These are phyloP conservation scores for Steatocranus sp. DNA, from an alignment of 2,797 vertebrate species.

Conservation along the genomic window DNA sequence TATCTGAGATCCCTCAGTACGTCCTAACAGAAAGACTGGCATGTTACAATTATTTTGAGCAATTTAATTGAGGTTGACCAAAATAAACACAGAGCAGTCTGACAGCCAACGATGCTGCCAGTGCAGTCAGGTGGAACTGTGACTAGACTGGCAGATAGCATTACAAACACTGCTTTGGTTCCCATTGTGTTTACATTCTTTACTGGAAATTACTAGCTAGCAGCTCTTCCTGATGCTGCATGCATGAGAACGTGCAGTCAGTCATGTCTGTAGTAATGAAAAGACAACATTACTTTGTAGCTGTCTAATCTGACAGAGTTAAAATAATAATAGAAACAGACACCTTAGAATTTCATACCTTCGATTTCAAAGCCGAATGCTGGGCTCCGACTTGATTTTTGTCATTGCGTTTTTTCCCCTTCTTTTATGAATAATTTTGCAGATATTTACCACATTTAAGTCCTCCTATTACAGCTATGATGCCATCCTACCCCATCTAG, in stretches of 20 bases:
- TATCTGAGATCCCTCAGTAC: neutral
- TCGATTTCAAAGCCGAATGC: neutral
- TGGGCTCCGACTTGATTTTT: neutral
- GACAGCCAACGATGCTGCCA: neutral
- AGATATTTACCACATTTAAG: neutral
- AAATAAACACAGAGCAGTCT: neutral
- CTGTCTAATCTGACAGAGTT: neutral
- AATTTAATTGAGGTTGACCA: neutral
- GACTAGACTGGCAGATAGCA: neutral
- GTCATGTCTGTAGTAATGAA: neutral
- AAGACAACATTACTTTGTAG: neutral
- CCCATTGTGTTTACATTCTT: neutral
- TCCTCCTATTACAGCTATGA: neutral
- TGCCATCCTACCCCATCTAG: constrained; percentile 84
- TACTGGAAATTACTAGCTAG: neutral
- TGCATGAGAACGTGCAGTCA: neutral
- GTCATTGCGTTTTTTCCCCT: neutral
- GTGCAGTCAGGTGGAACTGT: neutral
- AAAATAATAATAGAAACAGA: neutral
- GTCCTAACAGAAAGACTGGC: neutral
- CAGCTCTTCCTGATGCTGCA: neutral
- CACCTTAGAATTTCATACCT: neutral
- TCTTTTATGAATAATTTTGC: neutral
- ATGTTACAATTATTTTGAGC: neutral
- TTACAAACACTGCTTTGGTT: neutral